Evolutionary conservation across 2,113 vertebrate species (phyloP).

Genomic region (Megaleporinus macrocephalus): DNA sequence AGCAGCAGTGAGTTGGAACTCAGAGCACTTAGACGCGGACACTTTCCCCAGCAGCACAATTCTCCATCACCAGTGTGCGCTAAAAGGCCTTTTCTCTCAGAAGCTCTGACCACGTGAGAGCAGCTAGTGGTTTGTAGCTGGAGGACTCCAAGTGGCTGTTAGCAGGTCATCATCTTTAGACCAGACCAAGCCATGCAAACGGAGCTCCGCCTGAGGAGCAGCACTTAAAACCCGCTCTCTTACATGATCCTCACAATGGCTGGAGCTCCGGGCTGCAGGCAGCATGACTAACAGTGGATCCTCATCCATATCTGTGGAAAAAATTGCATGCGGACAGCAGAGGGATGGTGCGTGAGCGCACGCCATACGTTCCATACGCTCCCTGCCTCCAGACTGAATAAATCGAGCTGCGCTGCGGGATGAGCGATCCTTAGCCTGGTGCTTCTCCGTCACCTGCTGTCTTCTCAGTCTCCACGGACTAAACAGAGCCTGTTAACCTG

Average conservation of each 20-base stretch:
- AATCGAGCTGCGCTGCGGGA: background rate
- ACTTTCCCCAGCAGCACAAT: conserved; percentile 8
- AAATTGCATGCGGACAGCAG: background rate
- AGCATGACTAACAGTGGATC: background rate
- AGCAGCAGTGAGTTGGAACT: background rate
- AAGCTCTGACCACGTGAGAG: background rate
- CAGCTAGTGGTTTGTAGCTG: background rate
- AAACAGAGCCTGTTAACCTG: too few relatives aligned
- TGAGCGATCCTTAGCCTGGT: background rate
- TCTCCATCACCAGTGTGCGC: conserved; percentile 12
- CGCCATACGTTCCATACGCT: background rate
- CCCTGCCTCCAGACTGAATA: background rate
- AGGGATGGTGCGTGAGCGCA: background rate
- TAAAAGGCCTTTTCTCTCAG: background rate
- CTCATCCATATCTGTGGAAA: background rate
- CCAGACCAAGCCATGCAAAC: conserved; percentile 62
- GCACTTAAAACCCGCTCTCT: conserved; percentile 57
- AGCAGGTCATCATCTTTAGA: conserved; percentile 36
- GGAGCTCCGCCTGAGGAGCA: conserved; percentile 60
- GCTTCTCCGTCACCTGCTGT: background rate
- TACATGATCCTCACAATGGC: conserved; percentile 67
- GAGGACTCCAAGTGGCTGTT: conserved; percentile 1
- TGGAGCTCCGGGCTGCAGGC: background rate
- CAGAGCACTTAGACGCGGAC: background rate
- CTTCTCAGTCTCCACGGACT: background rate